Percentiles rank a stretch among this genome's conserved stretches.
Evolutionary conservation across 35 echinoderm and acorn worm species (phyloP).

Genomic region (Patiria miniata): DNA sequence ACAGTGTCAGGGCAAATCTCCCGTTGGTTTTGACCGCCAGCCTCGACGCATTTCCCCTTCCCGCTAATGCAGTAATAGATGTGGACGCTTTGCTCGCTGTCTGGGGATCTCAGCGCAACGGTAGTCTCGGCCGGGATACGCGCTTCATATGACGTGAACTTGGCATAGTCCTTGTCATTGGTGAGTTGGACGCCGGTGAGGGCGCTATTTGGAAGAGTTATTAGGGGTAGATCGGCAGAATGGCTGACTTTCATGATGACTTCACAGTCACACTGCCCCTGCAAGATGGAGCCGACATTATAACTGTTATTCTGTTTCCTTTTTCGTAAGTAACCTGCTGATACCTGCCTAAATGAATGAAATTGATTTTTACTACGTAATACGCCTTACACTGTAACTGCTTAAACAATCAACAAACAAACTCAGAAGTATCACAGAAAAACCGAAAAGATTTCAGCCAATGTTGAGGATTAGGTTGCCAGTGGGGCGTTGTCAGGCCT

Average conservation of each 20-base stretch:
- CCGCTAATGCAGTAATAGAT: constrained; percentile 13
- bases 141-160: background rate
- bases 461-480: too few species aligned
- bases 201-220: constrained; percentile 9
- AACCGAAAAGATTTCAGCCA: too few species aligned
- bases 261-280: background rate
- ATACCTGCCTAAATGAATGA: too few species aligned
- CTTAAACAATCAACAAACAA: too few species aligned
- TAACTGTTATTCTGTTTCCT: too few species aligned
- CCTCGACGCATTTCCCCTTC: background rate
- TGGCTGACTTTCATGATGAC: background rate
- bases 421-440: too few species aligned
- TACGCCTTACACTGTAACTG: too few species aligned
- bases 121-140: background rate
- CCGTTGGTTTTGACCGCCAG: background rate
- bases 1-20: background rate
- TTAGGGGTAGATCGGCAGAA: background rate
- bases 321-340: too few species aligned
- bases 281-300: background rate
- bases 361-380: too few species aligned
- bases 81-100: background rate
- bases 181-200: background rate
- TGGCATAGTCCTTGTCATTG: background rate
- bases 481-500: too few species aligned
- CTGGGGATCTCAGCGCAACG: background rate